These are phyloP conservation scores for Nomada lathburiana DNA, from an alignment of 2,888 invertebrate species.

Conservation along the genomic window DNA sequence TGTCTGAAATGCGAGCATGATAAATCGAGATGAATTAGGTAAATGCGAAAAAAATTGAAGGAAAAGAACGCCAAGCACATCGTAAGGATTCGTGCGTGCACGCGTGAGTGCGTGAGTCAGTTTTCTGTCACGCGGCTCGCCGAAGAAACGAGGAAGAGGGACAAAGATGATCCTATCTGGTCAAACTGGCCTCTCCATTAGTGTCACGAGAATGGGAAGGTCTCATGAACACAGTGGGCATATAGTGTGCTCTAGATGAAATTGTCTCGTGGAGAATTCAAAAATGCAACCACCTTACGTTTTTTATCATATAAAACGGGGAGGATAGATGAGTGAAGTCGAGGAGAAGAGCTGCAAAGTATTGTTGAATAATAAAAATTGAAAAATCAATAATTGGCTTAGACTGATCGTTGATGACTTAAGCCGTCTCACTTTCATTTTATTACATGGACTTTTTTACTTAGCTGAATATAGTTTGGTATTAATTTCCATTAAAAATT, in stretches of 20 bases:
- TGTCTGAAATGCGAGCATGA: neutral
- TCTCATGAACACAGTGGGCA: slow-evolving; percentile 36
- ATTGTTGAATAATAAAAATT: too few species aligned
- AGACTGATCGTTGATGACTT: neutral
- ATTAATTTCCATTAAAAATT: too few species aligned
- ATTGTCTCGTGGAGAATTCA: too few species aligned
- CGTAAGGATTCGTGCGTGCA: slow-evolving; percentile 59
- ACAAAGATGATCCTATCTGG: slow-evolving; percentile 75
- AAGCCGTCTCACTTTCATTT: neutral
- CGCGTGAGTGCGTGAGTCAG: slow-evolving; percentile 72
- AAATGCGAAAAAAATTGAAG: slow-evolving; percentile 7
- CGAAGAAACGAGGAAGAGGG: slow-evolving; percentile 59
- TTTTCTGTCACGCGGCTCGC: slow-evolving; percentile 78
- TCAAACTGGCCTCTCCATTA: slow-evolving; percentile 77
- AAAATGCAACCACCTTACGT: too few species aligned
- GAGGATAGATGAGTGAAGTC: neutral
- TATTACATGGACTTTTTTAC: neutral
- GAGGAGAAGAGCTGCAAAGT: too few species aligned
- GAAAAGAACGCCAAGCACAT: slow-evolving; percentile 43
- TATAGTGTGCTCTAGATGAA: slow-evolving; percentile 40
- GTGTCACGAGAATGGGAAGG: slow-evolving; percentile 60
- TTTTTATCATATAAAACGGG: too few species aligned
- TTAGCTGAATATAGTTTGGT: too few species aligned
- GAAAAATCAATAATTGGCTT: neutral
- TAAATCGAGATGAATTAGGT: neutral